Base-by-base conservation (phyloP, 2,113 vertebrate species). In the Mastomys natalensis region DNA sequence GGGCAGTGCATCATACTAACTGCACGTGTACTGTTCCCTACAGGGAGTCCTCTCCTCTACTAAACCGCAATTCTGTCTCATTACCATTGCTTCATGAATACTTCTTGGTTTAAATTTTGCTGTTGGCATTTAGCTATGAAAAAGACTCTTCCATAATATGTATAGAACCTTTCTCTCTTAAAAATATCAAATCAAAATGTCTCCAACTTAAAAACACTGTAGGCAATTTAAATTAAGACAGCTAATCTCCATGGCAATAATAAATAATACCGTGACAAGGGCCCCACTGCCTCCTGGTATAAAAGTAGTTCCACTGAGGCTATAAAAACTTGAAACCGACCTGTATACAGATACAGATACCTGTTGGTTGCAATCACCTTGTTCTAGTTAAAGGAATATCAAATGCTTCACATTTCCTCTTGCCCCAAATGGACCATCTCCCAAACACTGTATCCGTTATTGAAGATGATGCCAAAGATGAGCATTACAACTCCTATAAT, bases 31-130 rank as follows among this genome's bases (percentile, higher is more conserved):
- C 68, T 34, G 4, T 93, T 97, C 85, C 97, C 96, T 37, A 34
- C 70, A 88, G 96, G 64, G 89, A 55, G 48, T 89, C 96, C 95
- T 80, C 87, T 88, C 48, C 90, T 45, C 76, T 7, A 85, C 93
- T 89, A 92, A 94, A 97, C 64, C 86, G 94, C 95, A 97, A 93
- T 89, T 95, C 93, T 40, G 94, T 94, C 94, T 90, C 95, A 88
- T 97, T 95, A 95, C 68, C 70, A 91, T 95, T 94, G 89, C 72
- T 97, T 97, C 95, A 84, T 7, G 6, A 90, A 91, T 96, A 88
- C 40, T 90, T 97, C 97, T 34, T 81, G 90, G 88, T 95, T 92
- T 98, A 97, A 95, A 94, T 82, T 93, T 97, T 96, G 93, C 91
- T 68, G 45, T 80, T 90, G 95, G 95, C 94, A 97, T 97, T 96